These are phyloP conservation scores for Anarrhichthys ocellatus DNA, from an alignment of 2,113 vertebrate species.

Conservation along the genomic window DNA sequence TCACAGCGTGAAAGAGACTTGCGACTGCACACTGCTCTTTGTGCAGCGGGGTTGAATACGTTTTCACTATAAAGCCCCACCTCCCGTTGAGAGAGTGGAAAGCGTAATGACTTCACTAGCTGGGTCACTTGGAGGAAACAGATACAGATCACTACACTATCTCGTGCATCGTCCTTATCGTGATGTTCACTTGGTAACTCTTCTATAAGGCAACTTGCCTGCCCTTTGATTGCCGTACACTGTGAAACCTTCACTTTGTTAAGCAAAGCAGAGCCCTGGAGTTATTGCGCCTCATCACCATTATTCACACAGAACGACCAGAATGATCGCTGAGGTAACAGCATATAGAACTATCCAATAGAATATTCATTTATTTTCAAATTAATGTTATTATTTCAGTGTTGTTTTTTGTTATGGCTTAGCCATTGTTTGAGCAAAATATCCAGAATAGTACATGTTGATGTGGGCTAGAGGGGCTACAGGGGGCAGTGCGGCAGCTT, in stretches of 20 bases:
- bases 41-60: constrained; percentile 69
- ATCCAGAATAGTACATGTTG: background rate
- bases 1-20: constrained; percentile 59
- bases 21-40: constrained; percentile 70
- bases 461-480: constrained; percentile 21
- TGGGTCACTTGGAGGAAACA: constrained; percentile 53
- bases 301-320: background rate
- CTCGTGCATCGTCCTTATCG: background rate
- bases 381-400: background rate
- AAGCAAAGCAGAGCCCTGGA: background rate
- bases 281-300: background rate
- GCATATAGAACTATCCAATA: background rate
- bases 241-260: background rate
- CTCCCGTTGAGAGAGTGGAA: constrained; percentile 80
- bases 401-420: background rate
- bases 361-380: background rate
- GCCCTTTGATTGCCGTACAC: background rate
- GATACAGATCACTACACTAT: background rate
- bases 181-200: background rate
- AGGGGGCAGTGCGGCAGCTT: constrained; percentile 17
- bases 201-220: background rate
- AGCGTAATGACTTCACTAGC: constrained; percentile 76
- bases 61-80: constrained; percentile 80
- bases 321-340: background rate
- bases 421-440: background rate